Base-by-base conservation (phyloP, 1,140 invertebrate species). In the Hestina assimilis region DNA sequence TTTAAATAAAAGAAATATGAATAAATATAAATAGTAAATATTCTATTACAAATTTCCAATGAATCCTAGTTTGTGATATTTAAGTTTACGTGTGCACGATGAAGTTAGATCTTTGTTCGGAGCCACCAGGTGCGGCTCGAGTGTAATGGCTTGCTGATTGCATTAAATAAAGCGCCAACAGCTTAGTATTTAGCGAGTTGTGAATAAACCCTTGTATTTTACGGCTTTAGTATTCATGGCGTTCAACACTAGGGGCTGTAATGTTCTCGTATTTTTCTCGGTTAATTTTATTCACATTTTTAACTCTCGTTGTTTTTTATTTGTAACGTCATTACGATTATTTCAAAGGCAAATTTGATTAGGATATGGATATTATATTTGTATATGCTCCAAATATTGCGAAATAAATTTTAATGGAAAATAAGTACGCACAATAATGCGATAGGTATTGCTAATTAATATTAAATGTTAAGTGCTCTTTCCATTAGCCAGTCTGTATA, bases 141-240 rank as follows among this genome's bases (percentile, higher is more conserved):
- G 31, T 14, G 31, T 35, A 35, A 35, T 35, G 31, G 24, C 24
- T 7, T 12, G 29, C 31, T 14, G 31, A 35, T 35, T 35, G 31
- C 31, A 35, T 35, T 35, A 35, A 35, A 35, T 43, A 43, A 43
- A 43, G 41, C 11, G 31, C 31, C 31, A 35, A 8, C 31, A 14
- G 24, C 31, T 35, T 35, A 35, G 31, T 35, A 15, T 15, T 35
- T 35, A 35, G 31, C 31, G 31, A 35, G 12, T 35, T 8, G 31
- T 35, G 31, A 35, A 35, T 35, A 35, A 35, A 14, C 12, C 31
- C 31, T 35, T 35, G 31, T 35, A 15, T 35, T n/a, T n/a, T n/a
- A n/a, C n/a, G 15, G 31, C 14, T 8, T n/a, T 5, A 17, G 31
- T 35, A 17, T 17, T 35, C 31, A 35, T 14, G 12, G 14, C 31